These are phyloP conservation scores for Euclidia mi DNA, from an alignment of 2,888 invertebrate species.

Conservation along the genomic window DNA sequence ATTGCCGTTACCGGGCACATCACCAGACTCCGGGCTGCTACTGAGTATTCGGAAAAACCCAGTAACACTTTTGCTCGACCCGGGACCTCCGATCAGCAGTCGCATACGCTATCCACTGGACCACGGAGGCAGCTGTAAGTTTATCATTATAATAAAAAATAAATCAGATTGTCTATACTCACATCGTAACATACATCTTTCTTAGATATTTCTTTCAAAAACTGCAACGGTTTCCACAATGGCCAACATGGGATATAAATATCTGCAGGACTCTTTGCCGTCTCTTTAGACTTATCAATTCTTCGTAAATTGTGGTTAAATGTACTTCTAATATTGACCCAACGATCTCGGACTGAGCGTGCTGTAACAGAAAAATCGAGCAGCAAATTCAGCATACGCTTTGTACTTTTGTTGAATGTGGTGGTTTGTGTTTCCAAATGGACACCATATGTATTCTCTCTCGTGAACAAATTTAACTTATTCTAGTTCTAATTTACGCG, in stretches of 20 bases:
- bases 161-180: slow-evolving; percentile 8
- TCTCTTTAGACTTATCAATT: slow-evolving; percentile 74
- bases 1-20: no score
- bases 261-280: slow-evolving; percentile 65
- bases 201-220: slow-evolving; percentile 69
- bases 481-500: slow-evolving; percentile 81
- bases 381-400: slow-evolving; percentile 68
- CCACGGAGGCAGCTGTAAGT: no score
- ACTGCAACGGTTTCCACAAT: slow-evolving; percentile 82
- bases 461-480: slow-evolving; percentile 79
- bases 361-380: slow-evolving; percentile 73
- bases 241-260: slow-evolving; percentile 85
- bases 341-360: slow-evolving; percentile 81
- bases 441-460: slow-evolving; percentile 81
- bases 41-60: no score
- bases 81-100: no score
- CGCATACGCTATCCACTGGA: no score
- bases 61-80: no score
- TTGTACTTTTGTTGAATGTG: slow-evolving; percentile 75
- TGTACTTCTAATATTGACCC: slow-evolving; percentile 86
- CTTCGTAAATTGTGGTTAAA: slow-evolving; percentile 82
- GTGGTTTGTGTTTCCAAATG: slow-evolving; percentile 81
- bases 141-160: not conserved
- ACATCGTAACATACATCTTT: slow-evolving; percentile 69
- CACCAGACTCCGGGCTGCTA: no score